Conservation (phyloP, 1,140 invertebrate species). For the Leptinotarsa undecemlineata region DNA sequence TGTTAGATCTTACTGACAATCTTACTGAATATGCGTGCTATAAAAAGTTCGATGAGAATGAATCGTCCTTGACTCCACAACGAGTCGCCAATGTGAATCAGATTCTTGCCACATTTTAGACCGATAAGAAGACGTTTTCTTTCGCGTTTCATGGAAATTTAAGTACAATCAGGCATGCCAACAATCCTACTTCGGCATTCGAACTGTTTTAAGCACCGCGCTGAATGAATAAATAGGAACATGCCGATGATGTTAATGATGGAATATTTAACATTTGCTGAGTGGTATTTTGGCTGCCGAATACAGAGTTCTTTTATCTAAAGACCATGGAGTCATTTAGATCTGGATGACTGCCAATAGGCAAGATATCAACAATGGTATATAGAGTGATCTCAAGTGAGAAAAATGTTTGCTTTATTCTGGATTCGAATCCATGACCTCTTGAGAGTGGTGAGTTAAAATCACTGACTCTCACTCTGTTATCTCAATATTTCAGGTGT, state of each 20-base stretch:
- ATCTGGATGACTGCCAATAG: slow-evolving; percentile 8
- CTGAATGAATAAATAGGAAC: slow-evolving; percentile 17
- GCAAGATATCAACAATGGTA: not conserved
- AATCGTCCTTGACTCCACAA: not conserved
- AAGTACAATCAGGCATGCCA: slow-evolving; percentile 3
- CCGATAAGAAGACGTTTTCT: slow-evolving; percentile 5
- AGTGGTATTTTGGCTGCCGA: slow-evolving; percentile 10
- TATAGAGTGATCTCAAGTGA: not conserved
- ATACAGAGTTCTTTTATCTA: not conserved
- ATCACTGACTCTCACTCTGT: too few species aligned
- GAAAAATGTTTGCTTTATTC: not conserved
- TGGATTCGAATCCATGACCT: too few species aligned
- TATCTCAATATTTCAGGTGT: too few species aligned
- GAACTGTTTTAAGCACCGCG: slow-evolving; percentile 5
- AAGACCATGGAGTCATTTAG: not conserved
- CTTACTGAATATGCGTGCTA: too few species aligned
- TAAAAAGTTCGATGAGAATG: too few species aligned
- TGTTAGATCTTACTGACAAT: too few species aligned
- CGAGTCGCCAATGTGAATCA: not conserved
- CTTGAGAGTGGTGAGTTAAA: too few species aligned
- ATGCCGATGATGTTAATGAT: slow-evolving; percentile 11
- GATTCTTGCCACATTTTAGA: slow-evolving; percentile 1
- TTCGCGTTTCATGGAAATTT: slow-evolving; percentile 16
- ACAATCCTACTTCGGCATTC: not conserved
- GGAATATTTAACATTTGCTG: slow-evolving; percentile 12